Conservation (phyloP, 2,888 invertebrate genomes). For the Stenchaetothrips biformis region DNA sequence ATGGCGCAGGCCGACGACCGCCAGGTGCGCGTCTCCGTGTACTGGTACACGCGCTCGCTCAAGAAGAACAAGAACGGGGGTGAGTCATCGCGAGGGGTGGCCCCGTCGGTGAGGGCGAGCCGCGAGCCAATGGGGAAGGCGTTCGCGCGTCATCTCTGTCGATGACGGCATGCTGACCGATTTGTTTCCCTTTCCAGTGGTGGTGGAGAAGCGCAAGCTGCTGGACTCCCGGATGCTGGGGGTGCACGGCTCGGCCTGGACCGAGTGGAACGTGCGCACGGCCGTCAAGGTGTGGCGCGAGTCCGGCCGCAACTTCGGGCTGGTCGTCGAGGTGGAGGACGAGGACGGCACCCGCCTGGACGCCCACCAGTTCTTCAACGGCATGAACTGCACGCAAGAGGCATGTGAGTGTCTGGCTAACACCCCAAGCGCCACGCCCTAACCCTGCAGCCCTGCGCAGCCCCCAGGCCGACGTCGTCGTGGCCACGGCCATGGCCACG, state of each 20-base stretch:
- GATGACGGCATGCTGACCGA: slow-evolving; percentile 12
- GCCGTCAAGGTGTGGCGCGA: slow-evolving; percentile 48
- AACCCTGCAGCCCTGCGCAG: neutral
- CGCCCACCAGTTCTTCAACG: slow-evolving; percentile 51
- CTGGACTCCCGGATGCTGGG: slow-evolving; percentile 50
- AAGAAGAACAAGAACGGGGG: slow-evolving; percentile 54
- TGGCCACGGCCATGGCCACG: too few species aligned
- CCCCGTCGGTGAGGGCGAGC: neutral
- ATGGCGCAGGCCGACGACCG: slow-evolving; percentile 48
- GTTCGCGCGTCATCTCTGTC: too few species aligned
- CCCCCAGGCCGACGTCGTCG: neutral
- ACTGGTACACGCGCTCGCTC: slow-evolving; percentile 54
- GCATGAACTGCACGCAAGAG: slow-evolving; percentile 49
- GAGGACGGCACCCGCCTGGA: slow-evolving; percentile 52
- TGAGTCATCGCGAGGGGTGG: slow-evolving; percentile 41
- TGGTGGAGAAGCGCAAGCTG: slow-evolving; percentile 45
- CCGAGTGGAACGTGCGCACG: slow-evolving; percentile 50
- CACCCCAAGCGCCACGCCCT: neutral
- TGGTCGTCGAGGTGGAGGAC: slow-evolving; percentile 57
- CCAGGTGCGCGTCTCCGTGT: slow-evolving; percentile 55
- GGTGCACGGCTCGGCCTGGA: slow-evolving; percentile 45
- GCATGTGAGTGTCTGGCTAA: slow-evolving; percentile 45
- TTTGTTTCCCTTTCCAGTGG: slow-evolving; percentile 42
- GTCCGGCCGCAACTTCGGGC: slow-evolving; percentile 46
- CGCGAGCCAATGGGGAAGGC: too few species aligned